Conservation (phyloP, 2,113 vertebrate genomes). For the Hydrochoerus hydrochaeris region DNA sequence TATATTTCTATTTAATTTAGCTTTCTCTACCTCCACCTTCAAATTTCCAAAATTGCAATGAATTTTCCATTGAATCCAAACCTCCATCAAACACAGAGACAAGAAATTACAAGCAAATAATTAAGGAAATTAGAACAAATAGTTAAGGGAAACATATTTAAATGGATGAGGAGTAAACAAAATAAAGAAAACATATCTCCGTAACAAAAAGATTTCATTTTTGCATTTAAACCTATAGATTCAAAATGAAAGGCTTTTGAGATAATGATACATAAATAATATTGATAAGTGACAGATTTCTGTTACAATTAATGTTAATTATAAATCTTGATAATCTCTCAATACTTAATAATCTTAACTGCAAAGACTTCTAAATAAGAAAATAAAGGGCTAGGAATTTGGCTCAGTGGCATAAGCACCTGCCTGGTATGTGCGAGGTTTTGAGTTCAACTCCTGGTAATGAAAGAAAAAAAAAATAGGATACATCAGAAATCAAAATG, state of each 20-base stretch:
- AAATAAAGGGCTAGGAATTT: neutral
- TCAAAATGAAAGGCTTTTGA: neutral
- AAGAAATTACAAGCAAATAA: neutral
- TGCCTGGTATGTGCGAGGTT: too few species aligned
- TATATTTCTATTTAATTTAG: too few species aligned
- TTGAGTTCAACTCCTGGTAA: too few species aligned
- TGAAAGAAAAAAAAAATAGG: neutral
- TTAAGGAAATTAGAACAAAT: too few species aligned
- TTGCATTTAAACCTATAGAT: neutral
- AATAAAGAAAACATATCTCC: neutral
- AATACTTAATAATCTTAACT: neutral
- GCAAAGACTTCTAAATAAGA: neutral
- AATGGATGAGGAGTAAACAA: neutral
- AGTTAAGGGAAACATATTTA: neutral
- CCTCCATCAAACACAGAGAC: neutral
- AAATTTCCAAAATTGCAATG: neutral
- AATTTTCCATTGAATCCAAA: neutral
- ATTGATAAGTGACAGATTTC: neutral
- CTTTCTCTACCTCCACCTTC: too few species aligned
- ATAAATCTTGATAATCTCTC: neutral
- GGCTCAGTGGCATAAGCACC: too few species aligned
- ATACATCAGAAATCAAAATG: neutral
- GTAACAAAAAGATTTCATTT: neutral
- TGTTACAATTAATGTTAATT: neutral
- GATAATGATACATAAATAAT: neutral